Percentiles rank a stretch among this genome's conserved stretches.
Conservation (phyloP, 2,888 invertebrate genomes). For the Hymenopus coronatus region DNA sequence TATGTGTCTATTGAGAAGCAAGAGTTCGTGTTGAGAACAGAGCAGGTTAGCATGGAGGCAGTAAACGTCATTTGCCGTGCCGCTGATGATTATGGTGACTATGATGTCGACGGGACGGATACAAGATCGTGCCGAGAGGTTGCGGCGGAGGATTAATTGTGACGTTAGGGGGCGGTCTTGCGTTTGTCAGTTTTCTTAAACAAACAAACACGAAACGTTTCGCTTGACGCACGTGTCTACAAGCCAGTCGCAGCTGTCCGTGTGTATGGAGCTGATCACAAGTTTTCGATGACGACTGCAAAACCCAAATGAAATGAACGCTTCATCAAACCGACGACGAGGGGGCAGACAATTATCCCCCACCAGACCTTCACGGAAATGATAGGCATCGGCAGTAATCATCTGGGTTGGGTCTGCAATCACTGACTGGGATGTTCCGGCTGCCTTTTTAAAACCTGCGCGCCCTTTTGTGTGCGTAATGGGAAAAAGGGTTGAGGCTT, state of each 20-base stretch:
- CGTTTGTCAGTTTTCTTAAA: background rate
- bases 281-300: constrained; percentile 12
- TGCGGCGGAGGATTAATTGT: background rate
- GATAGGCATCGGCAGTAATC: background rate
- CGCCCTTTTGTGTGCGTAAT: background rate
- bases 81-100: background rate
- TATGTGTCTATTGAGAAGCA: too few relatives aligned
- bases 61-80: background rate
- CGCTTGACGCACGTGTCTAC: background rate
- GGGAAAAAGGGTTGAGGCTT: background rate
- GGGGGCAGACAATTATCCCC: background rate
- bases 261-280: background rate
- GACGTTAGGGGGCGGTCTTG: background rate
- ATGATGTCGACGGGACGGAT: background rate
- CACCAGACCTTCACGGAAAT: background rate
- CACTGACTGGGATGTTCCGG: background rate
- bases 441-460: background rate
- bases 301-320: constrained; percentile 24
- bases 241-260: background rate
- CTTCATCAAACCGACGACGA: constrained; percentile 5
- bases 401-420: background rate
- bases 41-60: too few relatives aligned
- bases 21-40: too few relatives aligned
- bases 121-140: background rate
- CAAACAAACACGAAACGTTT: background rate